Percentiles rank a stretch among this genome's conserved stretches.
phyloP scores from a whole-genome alignment of 2,113 vertebrate genomes.

The Alligator sinensis region DNA sequence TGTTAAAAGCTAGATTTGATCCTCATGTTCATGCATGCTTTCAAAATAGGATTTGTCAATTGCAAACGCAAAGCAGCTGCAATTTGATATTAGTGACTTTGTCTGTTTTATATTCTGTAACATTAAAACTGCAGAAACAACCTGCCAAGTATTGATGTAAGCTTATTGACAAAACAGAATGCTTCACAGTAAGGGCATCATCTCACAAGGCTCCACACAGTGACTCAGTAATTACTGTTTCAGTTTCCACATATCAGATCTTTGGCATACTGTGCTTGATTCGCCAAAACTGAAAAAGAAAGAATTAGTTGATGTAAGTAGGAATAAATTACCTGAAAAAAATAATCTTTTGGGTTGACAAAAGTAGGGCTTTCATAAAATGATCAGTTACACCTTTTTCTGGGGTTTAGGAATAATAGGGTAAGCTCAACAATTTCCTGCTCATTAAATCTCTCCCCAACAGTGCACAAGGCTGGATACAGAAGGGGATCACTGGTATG shows the following conservation, averaged over 20 bases:
- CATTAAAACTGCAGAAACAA: slow-evolving; percentile 71
- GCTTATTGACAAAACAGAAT: slow-evolving; percentile 78
- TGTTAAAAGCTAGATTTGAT: slow-evolving; percentile 76
- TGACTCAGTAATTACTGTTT: slow-evolving; percentile 67
- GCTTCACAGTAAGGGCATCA: slow-evolving; percentile 67
- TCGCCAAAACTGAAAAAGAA: slow-evolving; percentile 12
- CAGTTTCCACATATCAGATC: slow-evolving; percentile 29
- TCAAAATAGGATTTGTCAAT: slow-evolving; percentile 79
- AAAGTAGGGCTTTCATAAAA: slow-evolving; percentile 18
- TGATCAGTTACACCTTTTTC: neutral
- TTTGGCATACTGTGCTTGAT: slow-evolving; percentile 6
- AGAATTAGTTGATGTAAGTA: slow-evolving; percentile 38
- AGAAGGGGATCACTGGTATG: neutral
- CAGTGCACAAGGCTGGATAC: neutral
- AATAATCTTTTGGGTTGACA: slow-evolving; percentile 29
- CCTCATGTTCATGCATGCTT: slow-evolving; percentile 71
- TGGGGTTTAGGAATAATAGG: neutral
- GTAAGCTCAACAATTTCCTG: neutral
- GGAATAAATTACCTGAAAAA: slow-evolving; percentile 56
- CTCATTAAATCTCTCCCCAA: neutral
- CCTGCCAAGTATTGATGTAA: slow-evolving; percentile 78
- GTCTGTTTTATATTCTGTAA: slow-evolving; percentile 74
- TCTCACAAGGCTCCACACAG: slow-evolving; percentile 50
- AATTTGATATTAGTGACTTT: slow-evolving; percentile 69
- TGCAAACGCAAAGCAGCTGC: slow-evolving; percentile 73